Conservation (phyloP, 2,113 vertebrate genomes). For the Cochlearius cochlearius region DNA sequence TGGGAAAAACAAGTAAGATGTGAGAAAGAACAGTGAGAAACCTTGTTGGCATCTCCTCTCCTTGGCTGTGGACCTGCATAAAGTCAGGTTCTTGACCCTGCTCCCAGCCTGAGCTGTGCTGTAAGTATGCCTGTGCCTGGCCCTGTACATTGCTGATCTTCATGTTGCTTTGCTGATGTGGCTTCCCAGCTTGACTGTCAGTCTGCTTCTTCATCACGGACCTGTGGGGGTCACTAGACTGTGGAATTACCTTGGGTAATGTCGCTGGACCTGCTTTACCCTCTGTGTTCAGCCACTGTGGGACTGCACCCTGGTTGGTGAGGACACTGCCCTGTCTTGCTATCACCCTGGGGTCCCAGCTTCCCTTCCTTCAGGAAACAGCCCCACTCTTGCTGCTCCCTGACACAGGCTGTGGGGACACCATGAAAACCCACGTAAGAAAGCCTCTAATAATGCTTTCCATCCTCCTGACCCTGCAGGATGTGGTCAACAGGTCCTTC, state of each 20-base stretch:
- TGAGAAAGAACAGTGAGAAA: background rate
- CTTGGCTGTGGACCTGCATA: background rate
- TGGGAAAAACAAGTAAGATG: background rate
- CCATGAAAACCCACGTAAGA: background rate
- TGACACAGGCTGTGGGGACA: background rate
- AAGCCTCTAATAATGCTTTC: background rate
- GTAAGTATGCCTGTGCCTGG: background rate
- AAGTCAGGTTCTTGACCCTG: background rate
- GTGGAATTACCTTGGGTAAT: too few species aligned
- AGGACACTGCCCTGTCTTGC: background rate
- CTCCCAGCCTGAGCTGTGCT: background rate
- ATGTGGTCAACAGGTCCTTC: background rate
- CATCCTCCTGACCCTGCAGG: background rate
- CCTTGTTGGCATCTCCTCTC: background rate
- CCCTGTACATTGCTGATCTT: background rate
- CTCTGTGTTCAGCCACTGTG: background rate
- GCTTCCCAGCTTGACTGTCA: background rate
- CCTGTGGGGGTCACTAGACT: background rate
- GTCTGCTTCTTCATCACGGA: background rate
- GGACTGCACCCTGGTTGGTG: background rate
- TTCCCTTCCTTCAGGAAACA: background rate
- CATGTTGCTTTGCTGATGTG: background rate
- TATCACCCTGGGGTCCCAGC: too few species aligned
- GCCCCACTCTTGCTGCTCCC: background rate
- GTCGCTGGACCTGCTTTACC: background rate